Evolutionary conservation across 2,888 invertebrate genomes (phyloP).

Genomic region (Melanostoma scalare): DNA sequence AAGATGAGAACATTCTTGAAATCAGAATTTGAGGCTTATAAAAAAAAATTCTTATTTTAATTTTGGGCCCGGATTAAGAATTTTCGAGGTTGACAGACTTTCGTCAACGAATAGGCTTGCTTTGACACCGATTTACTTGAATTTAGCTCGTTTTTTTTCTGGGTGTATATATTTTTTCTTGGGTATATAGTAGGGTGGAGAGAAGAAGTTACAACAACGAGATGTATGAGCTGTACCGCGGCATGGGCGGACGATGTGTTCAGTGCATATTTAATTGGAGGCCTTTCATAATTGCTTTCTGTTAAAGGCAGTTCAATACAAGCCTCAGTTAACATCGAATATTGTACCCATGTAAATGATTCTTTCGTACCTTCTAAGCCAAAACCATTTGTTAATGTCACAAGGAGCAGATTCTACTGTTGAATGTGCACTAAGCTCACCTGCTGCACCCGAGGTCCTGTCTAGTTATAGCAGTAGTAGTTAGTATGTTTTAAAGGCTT

Average conservation of each 20-base stretch:
- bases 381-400: conserved; percentile 92
- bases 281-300: conserved; percentile 89
- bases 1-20: too few relatives aligned
- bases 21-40: too few relatives aligned
- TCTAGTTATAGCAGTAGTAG: conserved; percentile 91
- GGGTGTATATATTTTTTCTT: too few relatives aligned
- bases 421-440: conserved; percentile 89
- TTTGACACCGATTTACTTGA: too few relatives aligned
- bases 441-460: conserved; percentile 86
- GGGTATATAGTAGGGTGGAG: too few relatives aligned
- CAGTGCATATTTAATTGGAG: conserved; percentile 90
- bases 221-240: too few relatives aligned
- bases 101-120: too few relatives aligned
- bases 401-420: conserved; percentile 89
- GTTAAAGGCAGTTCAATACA: conserved; percentile 92
- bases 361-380: conserved; percentile 85
- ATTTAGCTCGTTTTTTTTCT: too few relatives aligned
- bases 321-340: conserved; percentile 90
- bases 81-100: too few relatives aligned
- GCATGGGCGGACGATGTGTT: conserved; percentile 85
- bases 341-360: conserved; percentile 89
- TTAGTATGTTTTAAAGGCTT: conserved; percentile 86
- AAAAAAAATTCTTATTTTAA: too few relatives aligned
- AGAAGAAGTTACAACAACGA: too few relatives aligned
- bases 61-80: too few relatives aligned